Conservation (phyloP, 2,113 vertebrate species). For the Oriolus oriolus region DNA sequence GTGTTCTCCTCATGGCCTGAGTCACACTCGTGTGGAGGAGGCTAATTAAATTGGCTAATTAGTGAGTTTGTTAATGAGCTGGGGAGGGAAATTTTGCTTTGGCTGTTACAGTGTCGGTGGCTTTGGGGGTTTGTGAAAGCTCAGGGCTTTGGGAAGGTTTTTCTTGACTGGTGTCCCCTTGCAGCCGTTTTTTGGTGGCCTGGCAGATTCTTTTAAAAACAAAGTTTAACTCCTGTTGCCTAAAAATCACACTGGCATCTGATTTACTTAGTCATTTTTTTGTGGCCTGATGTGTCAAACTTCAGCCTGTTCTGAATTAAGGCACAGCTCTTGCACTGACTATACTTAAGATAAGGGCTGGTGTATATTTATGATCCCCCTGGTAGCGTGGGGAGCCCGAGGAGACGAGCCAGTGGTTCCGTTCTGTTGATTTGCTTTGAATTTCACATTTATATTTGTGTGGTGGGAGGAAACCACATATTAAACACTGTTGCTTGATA, state of each 20-base stretch:
- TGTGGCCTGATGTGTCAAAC: background rate
- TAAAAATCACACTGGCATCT: background rate
- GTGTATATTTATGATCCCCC: background rate
- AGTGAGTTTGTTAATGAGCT: background rate
- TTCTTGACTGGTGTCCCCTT: background rate
- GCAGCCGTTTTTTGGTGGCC: background rate
- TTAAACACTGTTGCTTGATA: background rate
- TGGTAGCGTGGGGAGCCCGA: accelerated
- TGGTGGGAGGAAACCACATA: background rate
- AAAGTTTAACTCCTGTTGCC: accelerated
- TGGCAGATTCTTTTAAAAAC: background rate
- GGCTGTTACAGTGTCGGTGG: accelerated
- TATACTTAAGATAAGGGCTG: background rate
- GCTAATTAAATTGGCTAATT: background rate
- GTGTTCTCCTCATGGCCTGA: accelerated
- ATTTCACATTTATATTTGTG: background rate
- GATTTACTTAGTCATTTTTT: background rate
- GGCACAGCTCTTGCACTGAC: background rate
- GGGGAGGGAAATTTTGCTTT: background rate
- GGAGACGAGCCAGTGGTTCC: background rate
- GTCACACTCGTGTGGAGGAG: accelerated
- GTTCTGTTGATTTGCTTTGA: background rate
- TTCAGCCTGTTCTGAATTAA: background rate
- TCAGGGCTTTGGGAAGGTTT: background rate
- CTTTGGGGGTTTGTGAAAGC: background rate